These are phyloP conservation scores for Hedya salicella DNA, from an alignment of 2,888 invertebrate species.

Conservation along the genomic window DNA sequence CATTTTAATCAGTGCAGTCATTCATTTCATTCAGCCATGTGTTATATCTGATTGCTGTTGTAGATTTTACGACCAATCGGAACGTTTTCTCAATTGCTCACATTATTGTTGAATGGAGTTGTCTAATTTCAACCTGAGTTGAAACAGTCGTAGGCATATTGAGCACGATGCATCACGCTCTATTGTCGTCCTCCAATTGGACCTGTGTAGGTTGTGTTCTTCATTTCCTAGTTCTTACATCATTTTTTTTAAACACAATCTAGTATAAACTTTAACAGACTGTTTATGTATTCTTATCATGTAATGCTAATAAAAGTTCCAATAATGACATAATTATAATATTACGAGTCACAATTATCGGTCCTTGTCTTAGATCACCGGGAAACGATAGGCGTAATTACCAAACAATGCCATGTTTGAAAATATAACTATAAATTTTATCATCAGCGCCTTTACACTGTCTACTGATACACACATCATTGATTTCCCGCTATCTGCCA, in stretches of 20 bases:
- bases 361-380: slow-evolving; percentile 8
- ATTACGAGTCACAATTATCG: neutral
- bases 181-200: neutral
- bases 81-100: slow-evolving; percentile 28
- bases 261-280: neutral
- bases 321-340: slow-evolving; percentile 2
- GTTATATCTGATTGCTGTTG: slow-evolving; percentile 12
- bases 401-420: slow-evolving; percentile 14
- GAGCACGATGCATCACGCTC: neutral
- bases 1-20: neutral
- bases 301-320: neutral
- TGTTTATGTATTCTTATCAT: neutral
- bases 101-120: slow-evolving; percentile 17
- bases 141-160: slow-evolving; percentile 6
- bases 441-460: slow-evolving; percentile 10
- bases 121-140: slow-evolving; percentile 14
- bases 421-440: slow-evolving; percentile 6
- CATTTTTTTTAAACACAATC: neutral
- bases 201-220: no score
- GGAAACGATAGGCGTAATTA: slow-evolving; percentile 12
- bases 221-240: neutral
- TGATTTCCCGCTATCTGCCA: slow-evolving; percentile 56
- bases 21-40: slow-evolving; percentile 6
- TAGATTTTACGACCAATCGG: slow-evolving; percentile 16
- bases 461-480: slow-evolving; percentile 43